Evolutionary conservation across 92 coral and sea anemone species (phyloP).

Genomic region (Palythoa caribaeorum): DNA sequence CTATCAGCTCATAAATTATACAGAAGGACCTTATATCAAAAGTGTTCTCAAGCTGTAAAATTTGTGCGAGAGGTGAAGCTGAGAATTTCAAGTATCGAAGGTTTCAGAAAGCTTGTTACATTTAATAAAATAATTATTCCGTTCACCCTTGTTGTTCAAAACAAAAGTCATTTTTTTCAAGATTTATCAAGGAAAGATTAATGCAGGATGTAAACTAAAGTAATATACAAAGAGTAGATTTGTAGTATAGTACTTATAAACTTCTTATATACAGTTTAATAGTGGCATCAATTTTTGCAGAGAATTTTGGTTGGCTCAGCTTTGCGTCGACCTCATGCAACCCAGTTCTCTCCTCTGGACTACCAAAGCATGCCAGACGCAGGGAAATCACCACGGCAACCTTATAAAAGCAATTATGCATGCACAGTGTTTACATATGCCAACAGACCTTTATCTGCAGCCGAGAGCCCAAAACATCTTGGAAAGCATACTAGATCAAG

Average conservation of each 20-base stretch:
- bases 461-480: conserved; percentile 66
- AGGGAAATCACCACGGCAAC: conserved; percentile 87
- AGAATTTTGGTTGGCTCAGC: conserved; percentile 95
- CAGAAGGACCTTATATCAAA: too few relatives aligned
- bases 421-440: conserved; percentile 92
- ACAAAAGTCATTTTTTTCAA: too few relatives aligned
- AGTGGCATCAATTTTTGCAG: conserved; percentile 40
- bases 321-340: conserved; percentile 97
- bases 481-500: conserved; percentile 95
- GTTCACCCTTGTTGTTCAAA: too few relatives aligned
- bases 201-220: too few relatives aligned
- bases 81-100: too few relatives aligned
- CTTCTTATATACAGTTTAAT: background rate
- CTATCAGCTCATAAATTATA: too few relatives aligned
- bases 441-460: conserved; percentile 83
- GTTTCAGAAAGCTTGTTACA: too few relatives aligned
- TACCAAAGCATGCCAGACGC: conserved; percentile 95
- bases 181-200: too few relatives aligned
- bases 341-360: conserved; percentile 86
- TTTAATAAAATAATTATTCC: too few relatives aligned
- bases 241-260: background rate
- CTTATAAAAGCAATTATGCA: conserved; percentile 79
- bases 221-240: background rate
- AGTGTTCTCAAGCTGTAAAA: too few relatives aligned
- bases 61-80: too few relatives aligned